Base-by-base conservation (phyloP, 2,888 invertebrate genomes). In the Eucera pruinosa region DNA sequence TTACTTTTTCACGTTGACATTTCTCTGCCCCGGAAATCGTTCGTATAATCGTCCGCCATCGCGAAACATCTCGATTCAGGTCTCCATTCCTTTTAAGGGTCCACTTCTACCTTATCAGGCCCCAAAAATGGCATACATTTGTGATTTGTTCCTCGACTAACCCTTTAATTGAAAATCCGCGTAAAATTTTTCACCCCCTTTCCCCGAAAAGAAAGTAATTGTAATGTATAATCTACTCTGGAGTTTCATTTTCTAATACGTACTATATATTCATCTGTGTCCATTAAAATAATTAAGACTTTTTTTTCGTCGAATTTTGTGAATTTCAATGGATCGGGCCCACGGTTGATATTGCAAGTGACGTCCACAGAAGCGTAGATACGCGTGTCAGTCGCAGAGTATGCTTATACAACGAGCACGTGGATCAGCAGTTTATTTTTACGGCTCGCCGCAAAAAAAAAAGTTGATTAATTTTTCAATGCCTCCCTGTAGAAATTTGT, bases 351-450 rank as follows among this genome's bases (percentile, higher is more conserved):
- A 18, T 39, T 60, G 67, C 60, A 25, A 41, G 18, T 69, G 69
- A 69, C 62, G 69, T 69, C 20, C 61, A 25, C 61, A 25, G 36
- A 48, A 36, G 33, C 36, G 20, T 25, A 36, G 48, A 50, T 27
- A 30, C 48, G 43, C 20, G 39, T 66, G 71, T 71, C 57, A 66
- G 25, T 55, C 25, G 25, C 57, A 66, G 33, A 57, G 33, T 48
- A 50, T n/a, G 50, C 36, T 71, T 72, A 45, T 45, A 60, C 58
- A 67, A 60, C 43, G 6, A 36, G 23, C 67, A 60, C 58, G 72
- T 60, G 58, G 27, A 36, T 9, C 15, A 2, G 4, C 9, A 33
- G 50, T 52, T 60, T 50, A 50, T 68, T 68, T 68, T 68, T 41
- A 33, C 20, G n/a, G 54, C 20, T 20, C 30, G 4, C 50, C 13